Percentiles rank a stretch among this genome's conserved stretches.
Evolutionary conservation across 2,797 vertebrate species (phyloP).

Genomic region (Esox lucius): DNA sequence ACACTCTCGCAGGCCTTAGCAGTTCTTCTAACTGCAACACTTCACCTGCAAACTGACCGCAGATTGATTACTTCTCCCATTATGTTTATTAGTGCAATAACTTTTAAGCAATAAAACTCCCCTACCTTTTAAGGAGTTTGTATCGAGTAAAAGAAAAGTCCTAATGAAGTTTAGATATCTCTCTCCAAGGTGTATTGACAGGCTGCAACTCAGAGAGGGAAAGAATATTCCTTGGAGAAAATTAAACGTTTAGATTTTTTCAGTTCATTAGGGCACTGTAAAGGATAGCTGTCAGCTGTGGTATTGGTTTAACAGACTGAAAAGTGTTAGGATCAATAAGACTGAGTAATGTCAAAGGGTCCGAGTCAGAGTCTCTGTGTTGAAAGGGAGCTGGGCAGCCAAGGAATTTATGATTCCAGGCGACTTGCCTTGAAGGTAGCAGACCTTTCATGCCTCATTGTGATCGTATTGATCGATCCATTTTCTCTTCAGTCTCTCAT

Average conservation of each 20-base stretch:
- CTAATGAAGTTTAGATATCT: conserved; percentile 29
- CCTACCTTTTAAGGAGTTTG: conserved; percentile 8
- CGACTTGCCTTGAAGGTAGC: conserved; percentile 31
- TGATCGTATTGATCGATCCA: conserved; percentile 41
- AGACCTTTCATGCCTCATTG: conserved; percentile 42
- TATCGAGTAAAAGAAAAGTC: conserved; percentile 23
- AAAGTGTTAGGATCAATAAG: conserved; percentile 24
- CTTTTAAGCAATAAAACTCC: conserved; percentile 9
- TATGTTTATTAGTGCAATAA: conserved; percentile 20
- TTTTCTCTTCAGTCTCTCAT: conserved; percentile 34
- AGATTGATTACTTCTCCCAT: conserved; percentile 8
- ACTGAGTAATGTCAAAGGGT: conserved; percentile 26
- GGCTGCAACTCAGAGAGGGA: conserved; percentile 1
- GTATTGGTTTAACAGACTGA: conserved; percentile 27
- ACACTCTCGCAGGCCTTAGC: background rate
- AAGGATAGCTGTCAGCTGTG: conserved; percentile 15
- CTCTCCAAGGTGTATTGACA: conserved; percentile 23
- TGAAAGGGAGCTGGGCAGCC: conserved; percentile 8
- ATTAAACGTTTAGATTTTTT: conserved; percentile 28
- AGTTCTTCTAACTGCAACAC: background rate
- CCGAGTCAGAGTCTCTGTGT: conserved; percentile 15
- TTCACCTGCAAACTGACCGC: background rate
- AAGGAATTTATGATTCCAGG: conserved; percentile 28
- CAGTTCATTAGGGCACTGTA: conserved; percentile 29
- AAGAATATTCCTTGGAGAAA: conserved; percentile 17